Evolutionary conservation across 1,140 invertebrate species (phyloP), one percentile per base, ranked within the genome.

Genomic region (Dermatophagoides farinae): DNA sequence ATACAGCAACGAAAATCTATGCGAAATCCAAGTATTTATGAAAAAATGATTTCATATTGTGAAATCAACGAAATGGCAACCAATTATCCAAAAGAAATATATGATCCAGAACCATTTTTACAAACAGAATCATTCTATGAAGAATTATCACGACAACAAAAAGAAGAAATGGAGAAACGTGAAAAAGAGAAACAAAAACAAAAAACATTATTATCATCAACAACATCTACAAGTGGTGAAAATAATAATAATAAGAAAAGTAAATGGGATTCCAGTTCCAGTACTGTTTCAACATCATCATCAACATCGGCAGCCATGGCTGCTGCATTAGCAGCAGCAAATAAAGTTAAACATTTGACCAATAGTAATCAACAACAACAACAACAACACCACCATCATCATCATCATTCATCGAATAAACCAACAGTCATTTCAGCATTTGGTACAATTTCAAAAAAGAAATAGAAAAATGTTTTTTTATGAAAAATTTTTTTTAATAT

Each of bases 21-120:
- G 69, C 78, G 90, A 57, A 97, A 97, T 77, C 91, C 90, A 11
- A 74, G 88, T 68, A 97, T 97, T 70, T 97, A 96, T 74, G 89
- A 95, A 70, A 96, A 95, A 71, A 72, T 96, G 0, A 90, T 97
- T 67, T 82, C 88, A 64, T 90, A 84, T 75, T 91, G 88, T 77
- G 81, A 82, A 65, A 90, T 97, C 52, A 90, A 96, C 75, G 90
- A 95, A 74, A 77, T 92, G 67, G 90, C 90, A 65, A 93, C 89
- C 18, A 95, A 95, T 75, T 96, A 91, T 76, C 85, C 88, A 14
- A 68, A 73, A 65, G 83, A 88, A 64, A 81, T 90, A 41, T 96
- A 89, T 74, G 86, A 96, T 75, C 88, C 89, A 0, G 75, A 87
- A 62, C 82, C 82, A 66, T 96, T 88, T 88, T 23, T 55, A n/a